Conservation (phyloP, 1,140 invertebrate species). For the Caenorhabditis inopinata region DNA sequence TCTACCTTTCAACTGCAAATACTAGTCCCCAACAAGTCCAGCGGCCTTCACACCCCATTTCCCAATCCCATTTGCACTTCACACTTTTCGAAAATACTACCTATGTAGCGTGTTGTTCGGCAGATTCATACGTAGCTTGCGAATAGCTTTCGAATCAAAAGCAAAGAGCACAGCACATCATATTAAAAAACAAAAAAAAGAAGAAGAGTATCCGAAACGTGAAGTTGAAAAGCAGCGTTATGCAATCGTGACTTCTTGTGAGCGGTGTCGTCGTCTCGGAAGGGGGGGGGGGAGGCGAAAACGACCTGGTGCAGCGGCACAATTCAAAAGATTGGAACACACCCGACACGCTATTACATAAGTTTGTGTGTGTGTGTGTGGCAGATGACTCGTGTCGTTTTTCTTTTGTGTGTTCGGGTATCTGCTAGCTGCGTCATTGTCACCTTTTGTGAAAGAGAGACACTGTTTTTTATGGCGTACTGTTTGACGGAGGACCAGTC, state of each 20-base stretch:
- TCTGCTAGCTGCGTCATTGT: background rate
- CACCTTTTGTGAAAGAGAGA: background rate
- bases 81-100: background rate
- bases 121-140: too few species aligned
- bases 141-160: too few species aligned
- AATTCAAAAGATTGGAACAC: background rate
- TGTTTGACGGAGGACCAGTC: too few species aligned
- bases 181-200: background rate
- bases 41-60: slow-evolving; percentile 35
- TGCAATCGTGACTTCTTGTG: slow-evolving; percentile 23
- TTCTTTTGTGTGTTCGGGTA: background rate
- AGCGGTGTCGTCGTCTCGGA: too few species aligned
- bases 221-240: background rate
- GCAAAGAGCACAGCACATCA: background rate
- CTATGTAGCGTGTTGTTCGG: too few species aligned
- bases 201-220: background rate
- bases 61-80: slow-evolving; percentile 22
- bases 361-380: background rate
- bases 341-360: slow-evolving; percentile 26
- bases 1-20: too few species aligned
- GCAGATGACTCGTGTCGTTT: slow-evolving; percentile 25
- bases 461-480: background rate
- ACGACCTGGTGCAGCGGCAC: slow-evolving; percentile 14
- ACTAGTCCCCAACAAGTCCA: too few species aligned
- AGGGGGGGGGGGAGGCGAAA: background rate